These are phyloP conservation scores for Astur gentilis DNA, from an alignment of 2,113 vertebrate genomes.

Conservation along the genomic window DNA sequence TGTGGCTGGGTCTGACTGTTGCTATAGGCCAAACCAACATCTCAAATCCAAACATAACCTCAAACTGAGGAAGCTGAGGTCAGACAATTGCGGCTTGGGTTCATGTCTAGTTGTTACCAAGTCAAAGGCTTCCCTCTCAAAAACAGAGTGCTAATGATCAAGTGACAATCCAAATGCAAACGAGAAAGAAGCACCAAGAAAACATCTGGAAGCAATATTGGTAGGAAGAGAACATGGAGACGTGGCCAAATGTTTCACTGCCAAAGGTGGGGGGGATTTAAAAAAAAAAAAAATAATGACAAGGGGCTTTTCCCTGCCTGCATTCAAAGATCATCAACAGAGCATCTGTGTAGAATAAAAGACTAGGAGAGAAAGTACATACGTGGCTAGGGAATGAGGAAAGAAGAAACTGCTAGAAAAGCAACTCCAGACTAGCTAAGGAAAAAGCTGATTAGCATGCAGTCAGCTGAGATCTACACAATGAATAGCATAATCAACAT, in stretches of 20 bases:
- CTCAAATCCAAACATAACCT: slow-evolving; percentile 14
- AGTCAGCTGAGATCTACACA: neutral
- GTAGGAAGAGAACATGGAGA: slow-evolving; percentile 15
- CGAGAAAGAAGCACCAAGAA: slow-evolving; percentile 4
- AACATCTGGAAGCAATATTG: slow-evolving; percentile 64
- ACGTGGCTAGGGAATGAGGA: neutral
- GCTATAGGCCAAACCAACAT: neutral
- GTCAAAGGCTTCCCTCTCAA: slow-evolving; percentile 4
- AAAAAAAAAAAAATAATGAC: neutral
- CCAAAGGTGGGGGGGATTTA: neutral
- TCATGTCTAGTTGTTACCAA: neutral
- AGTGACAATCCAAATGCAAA: neutral
- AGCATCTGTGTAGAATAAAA: neutral
- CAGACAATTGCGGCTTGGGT: slow-evolving; percentile 25
- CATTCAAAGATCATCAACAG: neutral
- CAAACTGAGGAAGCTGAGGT: slow-evolving; percentile 23
- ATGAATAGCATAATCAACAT: neutral
- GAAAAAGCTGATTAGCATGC: neutral
- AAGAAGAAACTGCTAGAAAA: slow-evolving; percentile 17
- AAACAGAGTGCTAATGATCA: slow-evolving; percentile 26
- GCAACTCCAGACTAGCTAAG: neutral
- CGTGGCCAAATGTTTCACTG: slow-evolving; percentile 39
- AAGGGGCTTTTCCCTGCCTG: slow-evolving; percentile 38
- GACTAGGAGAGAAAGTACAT: neutral
- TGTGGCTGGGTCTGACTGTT: neutral